Evolutionary conservation across 2,113 vertebrate genomes (phyloP).

Genomic region (Tonatia bakeri): DNA sequence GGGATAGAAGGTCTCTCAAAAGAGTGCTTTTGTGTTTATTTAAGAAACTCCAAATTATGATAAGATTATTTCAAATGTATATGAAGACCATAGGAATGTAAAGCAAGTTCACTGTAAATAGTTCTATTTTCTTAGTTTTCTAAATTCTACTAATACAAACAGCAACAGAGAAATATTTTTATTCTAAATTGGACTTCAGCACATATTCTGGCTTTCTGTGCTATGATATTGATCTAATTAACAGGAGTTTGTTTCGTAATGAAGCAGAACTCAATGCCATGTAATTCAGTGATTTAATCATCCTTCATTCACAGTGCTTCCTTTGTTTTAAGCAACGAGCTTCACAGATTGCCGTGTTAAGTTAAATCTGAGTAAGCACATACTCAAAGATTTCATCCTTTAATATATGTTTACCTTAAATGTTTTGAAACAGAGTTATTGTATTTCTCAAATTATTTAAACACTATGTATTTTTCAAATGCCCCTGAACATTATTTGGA

Average conservation of each 20-base stretch:
- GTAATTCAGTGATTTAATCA: not conserved
- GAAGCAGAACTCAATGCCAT: not conserved
- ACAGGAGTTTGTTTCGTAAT: not conserved
- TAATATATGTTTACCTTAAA: not conserved
- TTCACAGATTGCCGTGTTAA: not conserved
- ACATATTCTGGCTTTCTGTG: not conserved
- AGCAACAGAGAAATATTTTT: not conserved
- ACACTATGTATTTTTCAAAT: not conserved
- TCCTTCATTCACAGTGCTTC: not conserved
- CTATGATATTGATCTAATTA: not conserved
- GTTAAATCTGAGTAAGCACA: not conserved
- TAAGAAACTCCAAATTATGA: not conserved
- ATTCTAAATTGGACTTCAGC: slow-evolving; percentile 11
- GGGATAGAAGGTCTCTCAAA: not conserved
- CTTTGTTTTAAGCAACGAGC: not conserved
- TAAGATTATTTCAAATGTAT: not conserved
- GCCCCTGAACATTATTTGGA: not conserved
- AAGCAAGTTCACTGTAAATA: not conserved
- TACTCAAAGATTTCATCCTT: not conserved
- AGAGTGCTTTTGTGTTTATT: not conserved
- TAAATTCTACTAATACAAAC: slow-evolving; percentile 17
- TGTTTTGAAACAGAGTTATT: not conserved
- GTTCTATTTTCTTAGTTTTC: not conserved
- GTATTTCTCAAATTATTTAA: not conserved
- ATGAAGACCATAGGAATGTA: not conserved